Evolutionary conservation across 2,113 vertebrate species (phyloP).

Genomic region (Petaurus breviceps): DNA sequence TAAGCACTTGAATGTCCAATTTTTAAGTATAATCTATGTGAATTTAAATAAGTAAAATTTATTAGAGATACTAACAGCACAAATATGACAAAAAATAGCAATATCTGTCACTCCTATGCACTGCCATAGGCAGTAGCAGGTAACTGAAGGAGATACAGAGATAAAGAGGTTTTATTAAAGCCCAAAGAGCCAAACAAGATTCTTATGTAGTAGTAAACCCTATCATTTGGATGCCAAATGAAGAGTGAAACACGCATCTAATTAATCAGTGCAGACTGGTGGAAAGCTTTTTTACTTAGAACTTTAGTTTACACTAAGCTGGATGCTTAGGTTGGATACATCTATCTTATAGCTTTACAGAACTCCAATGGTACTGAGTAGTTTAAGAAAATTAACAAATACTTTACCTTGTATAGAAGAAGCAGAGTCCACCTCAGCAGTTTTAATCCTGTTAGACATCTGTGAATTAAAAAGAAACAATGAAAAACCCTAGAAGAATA

Average conservation of each 20-base stretch:
- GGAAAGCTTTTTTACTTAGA: conserved; percentile 26
- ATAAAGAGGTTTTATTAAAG: neutral
- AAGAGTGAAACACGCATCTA: neutral
- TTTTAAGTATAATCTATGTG: neutral
- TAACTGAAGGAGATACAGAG: neutral
- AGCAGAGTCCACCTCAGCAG: conserved; percentile 81
- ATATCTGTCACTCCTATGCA: neutral
- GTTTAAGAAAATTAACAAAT: conserved; percentile 52
- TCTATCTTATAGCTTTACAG: conserved; percentile 36
- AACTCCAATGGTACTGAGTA: conserved; percentile 31
- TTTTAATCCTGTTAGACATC: conserved; percentile 83
- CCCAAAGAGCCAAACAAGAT: neutral
- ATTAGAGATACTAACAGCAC: neutral
- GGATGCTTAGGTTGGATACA: neutral
- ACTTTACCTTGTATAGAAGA: conserved; percentile 84
- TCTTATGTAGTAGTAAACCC: neutral
- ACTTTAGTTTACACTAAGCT: conserved; percentile 14
- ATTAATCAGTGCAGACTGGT: neutral
- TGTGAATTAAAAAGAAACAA: conserved; percentile 74
- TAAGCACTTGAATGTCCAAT: neutral
- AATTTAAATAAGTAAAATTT: neutral
- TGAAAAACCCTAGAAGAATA: conserved; percentile 3
- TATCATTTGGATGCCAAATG: neutral
- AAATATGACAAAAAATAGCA: neutral
- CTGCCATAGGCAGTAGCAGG: neutral